Evolutionary conservation across 2,888 invertebrate species (phyloP).

Genomic region (Caenorhabditis doughertyi): DNA sequence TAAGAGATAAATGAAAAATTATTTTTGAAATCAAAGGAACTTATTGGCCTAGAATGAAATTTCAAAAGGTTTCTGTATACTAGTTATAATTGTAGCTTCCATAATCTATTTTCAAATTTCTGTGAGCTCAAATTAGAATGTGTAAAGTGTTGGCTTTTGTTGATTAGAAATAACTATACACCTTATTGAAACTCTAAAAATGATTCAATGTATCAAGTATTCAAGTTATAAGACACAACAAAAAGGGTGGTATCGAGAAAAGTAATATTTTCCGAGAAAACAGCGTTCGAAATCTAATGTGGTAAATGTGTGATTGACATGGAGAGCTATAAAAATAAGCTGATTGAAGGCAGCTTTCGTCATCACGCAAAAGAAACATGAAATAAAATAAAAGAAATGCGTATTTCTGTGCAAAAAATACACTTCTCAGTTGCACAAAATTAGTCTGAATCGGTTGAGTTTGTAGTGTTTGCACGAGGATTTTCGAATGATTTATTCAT

Average conservation of each 20-base stretch:
- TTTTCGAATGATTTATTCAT: constrained; percentile 46
- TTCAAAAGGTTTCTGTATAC: constrained; percentile 1
- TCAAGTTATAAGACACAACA: neutral
- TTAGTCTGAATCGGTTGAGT: constrained; percentile 46
- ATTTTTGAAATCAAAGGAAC: neutral
- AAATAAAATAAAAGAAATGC: constrained; percentile 13
- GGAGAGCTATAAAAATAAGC: constrained; percentile 15
- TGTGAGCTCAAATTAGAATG: too few relatives aligned
- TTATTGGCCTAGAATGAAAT: constrained; percentile 6
- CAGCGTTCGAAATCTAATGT: constrained; percentile 16
- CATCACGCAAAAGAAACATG: constrained; percentile 2
- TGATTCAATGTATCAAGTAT: too few relatives aligned
- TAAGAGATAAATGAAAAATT: constrained; percentile 12
- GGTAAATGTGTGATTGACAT: constrained; percentile 14
- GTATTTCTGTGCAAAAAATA: neutral
- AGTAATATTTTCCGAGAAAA: constrained; percentile 1
- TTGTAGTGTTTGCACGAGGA: constrained; percentile 18
- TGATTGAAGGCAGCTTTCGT: constrained; percentile 16
- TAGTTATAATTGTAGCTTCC: neutral
- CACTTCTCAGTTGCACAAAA: constrained; percentile 16
- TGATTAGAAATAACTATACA: too few relatives aligned
- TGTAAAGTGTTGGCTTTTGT: too few relatives aligned
- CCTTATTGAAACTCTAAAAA: too few relatives aligned
- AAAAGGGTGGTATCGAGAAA: neutral
- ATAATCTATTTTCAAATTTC: too few relatives aligned